Conservation (phyloP, 2,113 vertebrate species). For the Lepus timidus region DNA sequence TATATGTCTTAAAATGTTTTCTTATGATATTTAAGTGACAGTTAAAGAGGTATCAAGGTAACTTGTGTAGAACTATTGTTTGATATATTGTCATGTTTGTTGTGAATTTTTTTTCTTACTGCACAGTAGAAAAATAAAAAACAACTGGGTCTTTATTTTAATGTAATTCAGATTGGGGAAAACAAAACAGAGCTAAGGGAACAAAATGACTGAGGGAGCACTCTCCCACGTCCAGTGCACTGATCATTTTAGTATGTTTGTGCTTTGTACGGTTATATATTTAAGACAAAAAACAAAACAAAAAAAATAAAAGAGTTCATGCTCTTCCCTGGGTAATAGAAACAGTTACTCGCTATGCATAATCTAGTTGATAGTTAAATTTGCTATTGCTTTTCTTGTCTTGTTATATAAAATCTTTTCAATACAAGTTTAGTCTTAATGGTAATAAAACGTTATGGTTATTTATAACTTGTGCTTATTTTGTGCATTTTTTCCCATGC, state of each 20-base stretch:
- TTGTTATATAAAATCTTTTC: slow-evolving; percentile 99
- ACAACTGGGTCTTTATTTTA: slow-evolving; percentile 92
- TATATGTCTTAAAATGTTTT: slow-evolving; percentile 99
- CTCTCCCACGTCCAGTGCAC: slow-evolving; percentile 99
- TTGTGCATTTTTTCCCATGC: slow-evolving; percentile 97
- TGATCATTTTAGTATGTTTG: slow-evolving; percentile 99
- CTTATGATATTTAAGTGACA: slow-evolving; percentile 99
- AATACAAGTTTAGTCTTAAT: slow-evolving; percentile 99
- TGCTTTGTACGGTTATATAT: slow-evolving; percentile 99
- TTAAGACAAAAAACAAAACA: slow-evolving; percentile 95
- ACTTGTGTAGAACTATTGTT: slow-evolving; percentile 99
- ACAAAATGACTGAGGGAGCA: slow-evolving; percentile 97
- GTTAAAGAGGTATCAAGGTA: slow-evolving; percentile 94
- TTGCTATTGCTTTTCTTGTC: slow-evolving; percentile 99
- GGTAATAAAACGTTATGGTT: slow-evolving; percentile 99
- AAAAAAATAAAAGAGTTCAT: slow-evolving; percentile 89
- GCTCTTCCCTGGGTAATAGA: slow-evolving; percentile 99
- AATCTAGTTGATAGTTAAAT: slow-evolving; percentile 99
- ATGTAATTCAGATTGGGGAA: slow-evolving; percentile 93
- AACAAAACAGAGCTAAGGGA: slow-evolving; percentile 96
- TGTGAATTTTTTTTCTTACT: slow-evolving; percentile 97
- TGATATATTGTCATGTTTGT: slow-evolving; percentile 99
- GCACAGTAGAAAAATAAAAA: slow-evolving; percentile 92
- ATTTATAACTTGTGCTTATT: slow-evolving; percentile 99
- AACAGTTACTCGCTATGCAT: slow-evolving; percentile 99